Conservation (phyloP, 2,888 invertebrate genomes). For the Lasioglossum vierecki region DNA sequence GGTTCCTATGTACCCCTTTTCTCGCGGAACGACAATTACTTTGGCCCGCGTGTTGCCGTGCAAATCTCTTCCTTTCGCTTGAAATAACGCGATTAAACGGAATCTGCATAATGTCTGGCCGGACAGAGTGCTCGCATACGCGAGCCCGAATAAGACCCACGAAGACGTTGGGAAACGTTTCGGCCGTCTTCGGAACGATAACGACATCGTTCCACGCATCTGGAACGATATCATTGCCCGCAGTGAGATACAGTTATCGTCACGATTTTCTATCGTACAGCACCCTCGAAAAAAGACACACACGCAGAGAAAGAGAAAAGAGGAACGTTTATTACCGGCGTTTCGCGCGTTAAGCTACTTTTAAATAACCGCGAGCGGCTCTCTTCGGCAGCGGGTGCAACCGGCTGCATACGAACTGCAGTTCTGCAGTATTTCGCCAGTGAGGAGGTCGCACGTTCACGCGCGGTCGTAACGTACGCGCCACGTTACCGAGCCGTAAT, state of each 20-base stretch:
- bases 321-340: not conserved
- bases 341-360: not conserved
- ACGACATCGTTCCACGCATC: constrained; percentile 40
- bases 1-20: constrained; percentile 17
- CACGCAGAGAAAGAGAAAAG: not conserved
- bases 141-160: constrained; percentile 32
- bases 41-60: constrained; percentile 11
- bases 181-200: constrained; percentile 38
- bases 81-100: constrained; percentile 52
- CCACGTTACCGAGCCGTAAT: not conserved
- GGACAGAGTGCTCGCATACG: constrained; percentile 16
- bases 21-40: constrained; percentile 38
- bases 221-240: constrained; percentile 30
- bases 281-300: not conserved
- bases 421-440: not conserved
- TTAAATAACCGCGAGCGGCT: constrained; percentile 1
- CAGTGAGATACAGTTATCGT: constrained; percentile 37
- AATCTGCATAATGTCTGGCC: constrained; percentile 59
- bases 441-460: constrained; percentile 14
- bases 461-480: constrained; percentile 18
- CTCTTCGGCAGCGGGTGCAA: not conserved
- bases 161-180: constrained; percentile 37
- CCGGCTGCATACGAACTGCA: not conserved
- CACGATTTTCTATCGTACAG: constrained; percentile 9
- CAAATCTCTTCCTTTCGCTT: constrained; percentile 35